phyloP scores from a whole-genome alignment of 2,113 vertebrate genomes.

The Syngnathus typhle region DNA sequence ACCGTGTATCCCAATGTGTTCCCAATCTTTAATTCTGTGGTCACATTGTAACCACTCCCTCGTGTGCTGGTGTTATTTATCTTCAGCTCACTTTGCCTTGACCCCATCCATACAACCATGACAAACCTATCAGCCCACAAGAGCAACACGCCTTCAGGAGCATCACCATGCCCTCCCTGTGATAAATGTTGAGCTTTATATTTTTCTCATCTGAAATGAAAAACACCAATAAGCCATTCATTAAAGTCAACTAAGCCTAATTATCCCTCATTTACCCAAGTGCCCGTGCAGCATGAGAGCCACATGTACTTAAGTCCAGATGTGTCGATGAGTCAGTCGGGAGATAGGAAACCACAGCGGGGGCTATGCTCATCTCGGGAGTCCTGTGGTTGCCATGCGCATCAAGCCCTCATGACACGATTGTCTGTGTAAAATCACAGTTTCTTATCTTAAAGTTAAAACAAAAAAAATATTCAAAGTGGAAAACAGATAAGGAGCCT shows the following conservation, averaged over 20 bases:
- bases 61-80: conserved; percentile 37
- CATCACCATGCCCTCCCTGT: conserved; percentile 47
- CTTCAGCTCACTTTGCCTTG: conserved; percentile 29
- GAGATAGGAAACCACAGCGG: conserved; percentile 68
- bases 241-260: conserved; percentile 73
- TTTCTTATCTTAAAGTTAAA: conserved; percentile 16
- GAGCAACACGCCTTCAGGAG: conserved; percentile 27
- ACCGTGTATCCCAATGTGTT: conserved; percentile 43
- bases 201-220: conserved; percentile 68
- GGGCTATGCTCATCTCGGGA: conserved; percentile 45
- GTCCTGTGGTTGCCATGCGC: conserved; percentile 53
- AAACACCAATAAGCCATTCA: conserved; percentile 73
- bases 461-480: conserved; percentile 11
- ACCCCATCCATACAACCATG: conserved; percentile 37
- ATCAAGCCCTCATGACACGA: conserved; percentile 54
- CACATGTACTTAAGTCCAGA: conserved; percentile 71
- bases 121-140: conserved; percentile 42
- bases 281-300: conserved; percentile 52
- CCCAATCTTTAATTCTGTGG: conserved; percentile 43
- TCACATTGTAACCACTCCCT: conserved; percentile 34
- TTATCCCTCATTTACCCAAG: conserved; percentile 68
- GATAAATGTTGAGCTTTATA: conserved; percentile 64
- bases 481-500: conserved; percentile 25
- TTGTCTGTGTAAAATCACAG: conserved; percentile 21
- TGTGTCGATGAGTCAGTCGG: conserved; percentile 70